A percentile compares a stretch with the other conserved stretches of the same genome.
Conservation (phyloP, 64 coral and sea anemone species). For the Anthopleura sola region DNA sequence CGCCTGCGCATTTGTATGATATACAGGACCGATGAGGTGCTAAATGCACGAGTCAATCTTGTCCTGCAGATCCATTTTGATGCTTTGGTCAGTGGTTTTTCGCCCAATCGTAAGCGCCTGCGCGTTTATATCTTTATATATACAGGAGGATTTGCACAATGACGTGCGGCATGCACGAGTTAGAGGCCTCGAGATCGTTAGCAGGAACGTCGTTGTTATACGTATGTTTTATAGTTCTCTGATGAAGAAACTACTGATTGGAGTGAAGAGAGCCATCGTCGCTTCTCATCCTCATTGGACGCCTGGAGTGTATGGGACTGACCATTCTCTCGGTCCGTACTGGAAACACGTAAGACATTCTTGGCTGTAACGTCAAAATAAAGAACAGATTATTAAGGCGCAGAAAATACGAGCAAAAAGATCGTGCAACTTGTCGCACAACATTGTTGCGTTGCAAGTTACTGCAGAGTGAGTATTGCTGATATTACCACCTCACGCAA, state of each 20-base stretch:
- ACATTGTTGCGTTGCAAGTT: too few relatives aligned
- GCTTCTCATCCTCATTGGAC: conserved; percentile 72
- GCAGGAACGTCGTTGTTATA: conserved; percentile 48
- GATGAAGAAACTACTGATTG: conserved; percentile 49
- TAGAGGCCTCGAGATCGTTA: too few relatives aligned
- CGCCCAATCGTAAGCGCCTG: neutral
- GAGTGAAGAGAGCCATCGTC: conserved; percentile 75
- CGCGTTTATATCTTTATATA: too few relatives aligned
- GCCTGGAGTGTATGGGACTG: conserved; percentile 88
- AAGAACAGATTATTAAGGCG: neutral
- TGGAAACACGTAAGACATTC: conserved; percentile 77
- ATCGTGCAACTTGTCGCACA: too few relatives aligned
- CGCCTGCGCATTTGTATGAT: too few relatives aligned
- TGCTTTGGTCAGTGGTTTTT: neutral
- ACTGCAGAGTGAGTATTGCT: too few relatives aligned
- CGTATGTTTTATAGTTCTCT: conserved; percentile 75
- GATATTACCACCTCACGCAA: too few relatives aligned
- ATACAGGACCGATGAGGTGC: too few relatives aligned
- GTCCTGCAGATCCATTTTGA: too few relatives aligned
- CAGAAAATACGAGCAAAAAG: neutral
- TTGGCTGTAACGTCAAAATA: conserved; percentile 45
- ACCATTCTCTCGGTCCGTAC: conserved; percentile 53
- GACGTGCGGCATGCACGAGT: neutral
- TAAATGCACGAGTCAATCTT: too few relatives aligned
- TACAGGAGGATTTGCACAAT: neutral